A percentile compares a stretch with the other conserved stretches of the same genome.
These are phyloP conservation scores for Pimephales promelas DNA, from an alignment of 2,113 vertebrate species.

Conservation along the genomic window DNA sequence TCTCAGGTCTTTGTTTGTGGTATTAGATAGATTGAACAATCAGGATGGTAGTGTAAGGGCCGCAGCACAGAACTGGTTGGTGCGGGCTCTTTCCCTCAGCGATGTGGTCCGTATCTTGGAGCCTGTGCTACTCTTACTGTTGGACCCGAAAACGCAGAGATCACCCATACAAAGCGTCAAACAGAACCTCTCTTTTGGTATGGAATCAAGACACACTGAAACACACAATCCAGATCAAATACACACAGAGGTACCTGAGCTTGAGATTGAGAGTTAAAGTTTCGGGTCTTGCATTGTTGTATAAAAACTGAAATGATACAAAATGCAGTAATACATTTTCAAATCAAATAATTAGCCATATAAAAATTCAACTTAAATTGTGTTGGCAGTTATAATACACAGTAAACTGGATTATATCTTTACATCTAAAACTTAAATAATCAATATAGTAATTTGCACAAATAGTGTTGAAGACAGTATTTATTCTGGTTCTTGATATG, in stretches of 20 bases:
- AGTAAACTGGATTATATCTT: background rate
- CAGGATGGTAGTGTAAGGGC: constrained; percentile 87
- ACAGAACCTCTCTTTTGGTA: constrained; percentile 82
- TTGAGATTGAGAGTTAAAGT: background rate
- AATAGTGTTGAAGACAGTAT: background rate
- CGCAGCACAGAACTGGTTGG: constrained; percentile 91
- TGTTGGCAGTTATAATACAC: background rate
- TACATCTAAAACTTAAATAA: background rate
- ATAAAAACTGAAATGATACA: background rate
- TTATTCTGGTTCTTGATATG: background rate
- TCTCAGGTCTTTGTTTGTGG: constrained; percentile 92
- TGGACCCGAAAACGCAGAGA: constrained; percentile 91
- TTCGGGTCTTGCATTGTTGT: background rate
- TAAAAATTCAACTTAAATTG: background rate
- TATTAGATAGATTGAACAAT: constrained; percentile 90
- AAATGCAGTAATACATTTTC: background rate
- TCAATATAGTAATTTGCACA: background rate
- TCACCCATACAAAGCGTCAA: constrained; percentile 85
- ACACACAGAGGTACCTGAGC: background rate
- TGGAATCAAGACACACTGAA: constrained; percentile 23
- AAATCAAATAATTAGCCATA: background rate
- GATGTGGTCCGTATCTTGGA: constrained; percentile 94
- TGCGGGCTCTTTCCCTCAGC: constrained; percentile 87
- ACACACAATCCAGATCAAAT: background rate
- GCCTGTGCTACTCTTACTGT: constrained; percentile 89